Percentiles rank a stretch among this genome's conserved stretches.
phyloP scores from a whole-genome alignment of 2,113 vertebrate genomes.

The Myocastor coypus region DNA sequence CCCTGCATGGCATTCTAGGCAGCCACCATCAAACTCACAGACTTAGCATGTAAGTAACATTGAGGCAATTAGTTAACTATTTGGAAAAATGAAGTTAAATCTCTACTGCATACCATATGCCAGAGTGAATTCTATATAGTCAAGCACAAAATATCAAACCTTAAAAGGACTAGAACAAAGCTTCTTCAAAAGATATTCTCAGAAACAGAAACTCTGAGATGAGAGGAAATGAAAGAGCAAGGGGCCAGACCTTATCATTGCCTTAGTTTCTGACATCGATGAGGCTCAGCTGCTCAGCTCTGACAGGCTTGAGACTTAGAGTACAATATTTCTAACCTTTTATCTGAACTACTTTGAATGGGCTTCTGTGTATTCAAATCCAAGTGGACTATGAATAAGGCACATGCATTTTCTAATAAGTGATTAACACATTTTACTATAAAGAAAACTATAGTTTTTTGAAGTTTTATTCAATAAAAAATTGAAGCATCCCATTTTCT shows the following conservation, averaged over 20 bases:
- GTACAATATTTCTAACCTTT: not conserved
- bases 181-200: slow-evolving; percentile 39
- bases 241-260: not conserved
- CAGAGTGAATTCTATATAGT: slow-evolving; percentile 49
- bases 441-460: not conserved
- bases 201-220: slow-evolving; percentile 20
- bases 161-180: slow-evolving; percentile 51
- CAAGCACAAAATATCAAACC: slow-evolving; percentile 56
- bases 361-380: slow-evolving; percentile 9
- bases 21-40: slow-evolving; percentile 39
- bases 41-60: not conserved
- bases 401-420: not conserved
- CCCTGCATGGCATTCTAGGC: not conserved
- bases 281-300: not conserved
- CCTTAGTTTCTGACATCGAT: not conserved
- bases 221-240: not conserved
- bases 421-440: slow-evolving; percentile 20
- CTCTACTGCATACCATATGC: not conserved
- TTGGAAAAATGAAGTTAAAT: slow-evolving; percentile 60
- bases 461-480: slow-evolving; percentile 32
- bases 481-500: slow-evolving; percentile 7
- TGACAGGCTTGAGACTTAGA: not conserved
- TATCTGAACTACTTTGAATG: not conserved
- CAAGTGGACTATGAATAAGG: not conserved
- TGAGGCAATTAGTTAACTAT: slow-evolving; percentile 31